These are phyloP conservation scores for Leucoptera coffeella DNA, from an alignment of 2,888 invertebrate genomes.

Conservation along the genomic window DNA sequence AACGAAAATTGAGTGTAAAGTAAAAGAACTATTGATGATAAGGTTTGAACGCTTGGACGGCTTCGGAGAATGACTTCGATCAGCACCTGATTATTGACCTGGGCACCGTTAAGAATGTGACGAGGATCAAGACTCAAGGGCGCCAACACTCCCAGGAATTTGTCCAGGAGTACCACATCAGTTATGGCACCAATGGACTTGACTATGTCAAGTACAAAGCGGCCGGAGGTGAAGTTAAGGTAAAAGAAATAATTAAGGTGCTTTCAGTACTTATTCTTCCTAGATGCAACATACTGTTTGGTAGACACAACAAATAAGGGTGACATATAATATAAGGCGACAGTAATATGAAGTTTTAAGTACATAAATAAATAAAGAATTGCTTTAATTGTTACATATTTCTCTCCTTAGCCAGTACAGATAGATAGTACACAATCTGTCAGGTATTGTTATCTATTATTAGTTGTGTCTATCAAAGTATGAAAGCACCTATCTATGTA, in stretches of 20 bases:
- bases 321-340: too few species aligned
- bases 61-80: slow-evolving; percentile 83
- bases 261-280: too few species aligned
- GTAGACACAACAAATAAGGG: slow-evolving; percentile 1
- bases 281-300: background rate
- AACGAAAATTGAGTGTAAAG: too few species aligned
- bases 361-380: too few species aligned
- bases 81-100: slow-evolving; percentile 90
- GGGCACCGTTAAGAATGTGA: slow-evolving; percentile 81
- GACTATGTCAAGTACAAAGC: slow-evolving; percentile 89
- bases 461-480: too few species aligned
- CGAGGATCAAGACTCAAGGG: slow-evolving; percentile 84
- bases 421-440: too few species aligned
- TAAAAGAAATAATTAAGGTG: too few species aligned
- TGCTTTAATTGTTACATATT: too few species aligned
- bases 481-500: too few species aligned
- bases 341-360: too few species aligned
- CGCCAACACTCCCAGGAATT: slow-evolving; percentile 85
- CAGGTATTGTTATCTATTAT: too few species aligned
- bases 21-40: slow-evolving; percentile 14
- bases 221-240: slow-evolving; percentile 83
- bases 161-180: slow-evolving; percentile 89
- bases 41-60: slow-evolving; percentile 91
- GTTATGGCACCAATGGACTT: slow-evolving; percentile 85
- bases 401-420: too few species aligned